These are phyloP conservation scores for Parauchenoglanis ngamensis DNA, from an alignment of 2,797 vertebrate species.

Conservation along the genomic window DNA sequence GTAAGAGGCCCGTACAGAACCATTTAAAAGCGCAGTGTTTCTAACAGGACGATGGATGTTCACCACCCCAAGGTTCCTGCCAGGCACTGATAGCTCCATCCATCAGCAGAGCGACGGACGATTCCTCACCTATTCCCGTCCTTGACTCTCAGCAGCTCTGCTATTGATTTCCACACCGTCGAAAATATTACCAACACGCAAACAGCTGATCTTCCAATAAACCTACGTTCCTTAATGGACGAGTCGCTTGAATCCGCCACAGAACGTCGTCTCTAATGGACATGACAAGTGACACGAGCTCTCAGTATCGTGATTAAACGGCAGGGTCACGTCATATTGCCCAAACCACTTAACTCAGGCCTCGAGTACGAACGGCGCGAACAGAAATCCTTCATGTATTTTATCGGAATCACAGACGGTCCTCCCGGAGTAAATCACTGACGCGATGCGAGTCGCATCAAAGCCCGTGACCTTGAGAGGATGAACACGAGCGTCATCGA, in stretches of 20 bases:
- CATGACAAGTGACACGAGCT: not conserved
- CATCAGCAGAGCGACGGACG: slow-evolving; percentile 50
- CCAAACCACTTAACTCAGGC: not conserved
- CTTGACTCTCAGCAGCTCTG: slow-evolving; percentile 48
- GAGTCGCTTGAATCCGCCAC: slow-evolving; percentile 38
- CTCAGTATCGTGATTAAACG: slow-evolving; percentile 16
- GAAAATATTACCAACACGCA: slow-evolving; percentile 56
- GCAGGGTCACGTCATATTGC: not conserved
- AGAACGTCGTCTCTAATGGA: not conserved
- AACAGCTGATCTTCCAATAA: slow-evolving; percentile 51
- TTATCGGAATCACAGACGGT: not conserved
- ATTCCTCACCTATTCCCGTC: slow-evolving; percentile 46
- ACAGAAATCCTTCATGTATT: not conserved
- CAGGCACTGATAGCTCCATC: slow-evolving; percentile 54
- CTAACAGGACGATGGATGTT: slow-evolving; percentile 53
- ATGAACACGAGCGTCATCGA: not conserved
- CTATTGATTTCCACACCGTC: slow-evolving; percentile 53
- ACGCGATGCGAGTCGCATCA: not conserved
- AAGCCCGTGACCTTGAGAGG: slow-evolving; percentile 22
- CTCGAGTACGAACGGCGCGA: not conserved
- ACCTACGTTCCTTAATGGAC: slow-evolving; percentile 50
- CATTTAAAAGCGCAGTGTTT: slow-evolving; percentile 33
- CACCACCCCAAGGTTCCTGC: slow-evolving; percentile 56
- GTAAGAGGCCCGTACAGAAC: not conserved
- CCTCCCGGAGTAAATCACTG: not conserved